Evolutionary conservation across 2,888 invertebrate species (phyloP), one percentile per base, ranked within the genome.

Genomic region (Pollenia angustigena): DNA sequence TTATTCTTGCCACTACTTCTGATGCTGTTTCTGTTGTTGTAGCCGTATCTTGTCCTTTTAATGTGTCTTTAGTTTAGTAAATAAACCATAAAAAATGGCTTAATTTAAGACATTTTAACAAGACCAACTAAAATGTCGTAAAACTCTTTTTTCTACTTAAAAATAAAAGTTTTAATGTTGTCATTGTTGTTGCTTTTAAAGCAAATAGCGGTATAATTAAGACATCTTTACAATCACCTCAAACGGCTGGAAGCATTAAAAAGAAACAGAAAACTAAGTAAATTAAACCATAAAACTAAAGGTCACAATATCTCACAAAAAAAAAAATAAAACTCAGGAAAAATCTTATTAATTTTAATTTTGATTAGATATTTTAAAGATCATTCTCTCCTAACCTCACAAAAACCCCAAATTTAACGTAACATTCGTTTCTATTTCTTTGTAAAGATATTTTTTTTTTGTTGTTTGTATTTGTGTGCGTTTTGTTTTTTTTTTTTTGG

Each of bases 41-140:
- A 56, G 48, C 12, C 60, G 42, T 52, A 46, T 60, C 68, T 44
- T 32, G 44, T 69, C 44, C 40, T 46, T 11, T 78, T 84, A 83
- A 78, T 74, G 83, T 78, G 76, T 69, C 68, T 83, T 62, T 81
- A 68, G 68, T 69, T 81, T 84, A 69, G 78, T 84, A 91, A 92
- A 91, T 91, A 89, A 90, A 90, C 92, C 91, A 92, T 92, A 90
- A 92, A 92, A 91, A 92, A 91, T 91, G 89, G 89, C 90, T 90
- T 91, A 88, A 92, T 91, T 90, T 90, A 89, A 74, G 81, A 12
- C 81, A 64, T 68, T 78, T 74, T 83, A 82, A 82, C 69, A 76
- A 82, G 82, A 82, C 69, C 82, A 76, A 82, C 82, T 76, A 82
- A 82, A 76, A 69, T 62, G 82, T 82, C 82, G 69, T 82, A 82